Conservation (phyloP, 1,140 invertebrate species). For the Drosophila ohnishii region DNA sequence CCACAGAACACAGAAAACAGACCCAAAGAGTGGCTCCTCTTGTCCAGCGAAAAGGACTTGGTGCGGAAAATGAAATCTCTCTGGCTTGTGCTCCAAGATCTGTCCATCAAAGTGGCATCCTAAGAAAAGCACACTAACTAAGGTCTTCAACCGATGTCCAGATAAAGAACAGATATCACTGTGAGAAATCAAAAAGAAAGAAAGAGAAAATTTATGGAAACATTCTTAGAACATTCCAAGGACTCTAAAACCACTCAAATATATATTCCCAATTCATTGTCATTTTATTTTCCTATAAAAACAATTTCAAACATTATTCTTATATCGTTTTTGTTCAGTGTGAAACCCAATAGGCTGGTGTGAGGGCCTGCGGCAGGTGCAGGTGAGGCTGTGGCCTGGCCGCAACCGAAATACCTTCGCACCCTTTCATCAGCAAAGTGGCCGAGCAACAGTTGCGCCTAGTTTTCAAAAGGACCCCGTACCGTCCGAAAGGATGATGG, state of each 20-base stretch:
- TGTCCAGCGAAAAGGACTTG: constrained; percentile 17
- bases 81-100: constrained; percentile 17
- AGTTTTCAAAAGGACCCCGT: constrained; percentile 57
- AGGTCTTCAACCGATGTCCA: constrained; percentile 44
- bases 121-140: constrained; percentile 47
- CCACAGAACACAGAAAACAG: constrained; percentile 11
- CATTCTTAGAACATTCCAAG: not conserved
- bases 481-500: constrained; percentile 24
- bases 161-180: constrained; percentile 21
- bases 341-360: constrained; percentile 1
- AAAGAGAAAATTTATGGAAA: not conserved
- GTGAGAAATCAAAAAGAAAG: not conserved
- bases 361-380: constrained; percentile 5
- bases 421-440: constrained; percentile 67
- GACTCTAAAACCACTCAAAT: not conserved
- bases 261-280: not conserved
- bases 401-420: constrained; percentile 57
- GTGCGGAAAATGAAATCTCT: constrained; percentile 35
- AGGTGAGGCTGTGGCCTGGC: constrained; percentile 49
- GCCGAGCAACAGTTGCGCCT: constrained; percentile 71
- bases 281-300: not conserved
- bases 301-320: not conserved
- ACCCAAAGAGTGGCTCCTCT: constrained; percentile 7
- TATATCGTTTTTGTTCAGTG: constrained; percentile 7
- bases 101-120: constrained; percentile 49